A percentile compares a stretch with the other conserved stretches of the same genome.
These are phyloP conservation scores for Xenopus laevis DNA, from an alignment of 2,113 vertebrate genomes.

Conservation along the genomic window DNA sequence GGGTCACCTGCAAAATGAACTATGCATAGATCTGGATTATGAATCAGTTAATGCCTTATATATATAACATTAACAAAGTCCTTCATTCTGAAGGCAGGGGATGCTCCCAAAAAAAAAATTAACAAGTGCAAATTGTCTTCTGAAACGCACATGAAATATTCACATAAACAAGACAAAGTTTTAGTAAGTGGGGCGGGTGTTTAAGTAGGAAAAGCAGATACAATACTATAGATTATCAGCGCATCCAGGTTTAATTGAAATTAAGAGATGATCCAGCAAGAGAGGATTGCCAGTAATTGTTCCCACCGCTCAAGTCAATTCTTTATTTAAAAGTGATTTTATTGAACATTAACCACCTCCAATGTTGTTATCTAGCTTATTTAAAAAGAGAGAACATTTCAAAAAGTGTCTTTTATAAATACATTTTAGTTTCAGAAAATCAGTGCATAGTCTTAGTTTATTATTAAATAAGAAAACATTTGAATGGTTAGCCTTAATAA, in stretches of 20 bases:
- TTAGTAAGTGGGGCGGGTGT: not conserved
- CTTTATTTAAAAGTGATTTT: no score
- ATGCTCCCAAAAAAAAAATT: not conserved
- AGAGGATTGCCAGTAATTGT: not conserved
- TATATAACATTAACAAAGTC: conserved; percentile 45
- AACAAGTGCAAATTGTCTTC: conserved; percentile 33
- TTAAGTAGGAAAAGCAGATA: not conserved
- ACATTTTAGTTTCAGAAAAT: conserved; percentile 58
- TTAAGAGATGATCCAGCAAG: not conserved
- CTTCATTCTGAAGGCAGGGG: conserved; percentile 1
- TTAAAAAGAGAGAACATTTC: not conserved
- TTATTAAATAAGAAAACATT: conserved; percentile 50
- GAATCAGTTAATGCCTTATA: not conserved
- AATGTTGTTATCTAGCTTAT: conserved; percentile 22
- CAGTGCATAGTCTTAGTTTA: conserved; percentile 62
- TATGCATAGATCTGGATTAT: not conserved
- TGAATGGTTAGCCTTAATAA: conserved; percentile 62
- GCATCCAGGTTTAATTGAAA: not conserved
- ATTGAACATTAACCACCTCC: not conserved
- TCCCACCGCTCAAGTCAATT: no score
- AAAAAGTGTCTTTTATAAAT: conserved; percentile 45
- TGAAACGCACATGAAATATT: not conserved
- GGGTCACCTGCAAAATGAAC: not conserved
- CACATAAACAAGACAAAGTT: not conserved
- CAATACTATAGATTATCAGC: not conserved